phyloP scores from a whole-genome alignment of 2,888 invertebrate species.

The Gandaritis pyraliata region DNA sequence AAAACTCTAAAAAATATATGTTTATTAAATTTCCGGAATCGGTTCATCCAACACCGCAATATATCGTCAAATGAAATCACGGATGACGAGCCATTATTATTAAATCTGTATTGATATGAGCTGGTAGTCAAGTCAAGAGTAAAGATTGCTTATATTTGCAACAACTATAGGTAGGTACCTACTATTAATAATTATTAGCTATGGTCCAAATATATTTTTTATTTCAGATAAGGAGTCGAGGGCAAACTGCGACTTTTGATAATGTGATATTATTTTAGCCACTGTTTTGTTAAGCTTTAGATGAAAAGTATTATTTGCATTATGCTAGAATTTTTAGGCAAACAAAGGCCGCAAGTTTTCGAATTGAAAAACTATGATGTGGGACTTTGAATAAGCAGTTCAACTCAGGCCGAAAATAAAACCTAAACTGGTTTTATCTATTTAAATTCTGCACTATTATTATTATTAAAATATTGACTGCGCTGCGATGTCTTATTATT shows the following conservation, averaged over 20 bases:
- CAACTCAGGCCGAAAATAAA: too few relatives aligned
- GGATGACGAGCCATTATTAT: constrained; percentile 6
- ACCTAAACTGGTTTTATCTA: too few relatives aligned
- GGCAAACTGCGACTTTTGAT: not conserved
- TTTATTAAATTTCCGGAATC: not conserved
- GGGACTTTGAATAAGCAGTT: too few relatives aligned
- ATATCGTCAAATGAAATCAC: constrained; percentile 13
- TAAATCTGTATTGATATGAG: constrained; percentile 2
- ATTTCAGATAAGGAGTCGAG: not conserved
- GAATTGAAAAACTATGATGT: too few relatives aligned
- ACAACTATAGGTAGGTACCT: not conserved
- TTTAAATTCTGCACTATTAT: not conserved
- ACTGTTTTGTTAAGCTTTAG: too few relatives aligned
- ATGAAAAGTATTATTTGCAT: too few relatives aligned
- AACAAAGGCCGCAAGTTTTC: too few relatives aligned
- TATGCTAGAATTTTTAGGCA: too few relatives aligned
- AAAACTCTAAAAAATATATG: constrained; percentile 61
- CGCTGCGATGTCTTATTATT: not conserved
- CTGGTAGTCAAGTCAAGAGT: constrained; percentile 8
- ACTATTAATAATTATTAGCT: not conserved
- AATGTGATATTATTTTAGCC: too few relatives aligned
- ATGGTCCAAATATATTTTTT: not conserved
- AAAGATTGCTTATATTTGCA: constrained; percentile 13
- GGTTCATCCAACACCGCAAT: constrained; percentile 1
- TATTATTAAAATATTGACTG: not conserved